These are phyloP conservation scores for Arion vulgaris DNA, from an alignment of 1,140 invertebrate genomes.

Conservation along the genomic window DNA sequence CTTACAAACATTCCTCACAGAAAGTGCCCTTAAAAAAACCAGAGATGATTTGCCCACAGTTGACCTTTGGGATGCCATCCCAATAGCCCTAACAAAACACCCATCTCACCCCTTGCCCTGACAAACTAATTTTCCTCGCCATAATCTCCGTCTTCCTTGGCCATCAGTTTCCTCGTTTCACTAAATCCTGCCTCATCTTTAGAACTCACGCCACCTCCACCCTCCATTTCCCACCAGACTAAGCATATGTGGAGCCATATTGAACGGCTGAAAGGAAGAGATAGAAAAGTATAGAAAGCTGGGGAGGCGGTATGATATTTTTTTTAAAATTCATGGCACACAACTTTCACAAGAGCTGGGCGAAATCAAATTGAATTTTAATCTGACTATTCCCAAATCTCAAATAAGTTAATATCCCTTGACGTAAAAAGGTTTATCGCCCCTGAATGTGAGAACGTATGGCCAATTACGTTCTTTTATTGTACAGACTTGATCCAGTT, in stretches of 20 bases:
- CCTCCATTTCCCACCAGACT: background rate
- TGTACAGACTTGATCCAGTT: background rate
- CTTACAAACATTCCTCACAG: too few relatives aligned
- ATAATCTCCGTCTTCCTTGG: background rate
- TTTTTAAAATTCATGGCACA: background rate
- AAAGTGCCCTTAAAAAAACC: too few relatives aligned
- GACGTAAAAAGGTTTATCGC: slow-evolving; percentile 4
- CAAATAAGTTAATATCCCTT: background rate
- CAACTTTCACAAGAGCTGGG: background rate
- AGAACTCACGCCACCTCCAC: background rate
- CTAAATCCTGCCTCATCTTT: background rate
- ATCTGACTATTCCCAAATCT: background rate
- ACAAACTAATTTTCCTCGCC: background rate
- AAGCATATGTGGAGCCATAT: background rate
- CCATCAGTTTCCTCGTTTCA: background rate
- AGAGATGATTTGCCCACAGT: background rate
- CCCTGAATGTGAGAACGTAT: background rate
- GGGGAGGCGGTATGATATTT: background rate
- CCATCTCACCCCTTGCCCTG: background rate
- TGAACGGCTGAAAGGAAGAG: background rate
- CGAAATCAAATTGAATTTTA: background rate
- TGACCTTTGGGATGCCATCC: background rate
- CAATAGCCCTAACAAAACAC: background rate
- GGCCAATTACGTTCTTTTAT: background rate
- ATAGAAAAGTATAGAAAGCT: background rate